A percentile compares a stretch with the other conserved stretches of the same genome.
phyloP scores from a whole-genome alignment of 1,140 invertebrate genomes.

The Camponotus floridanus region DNA sequence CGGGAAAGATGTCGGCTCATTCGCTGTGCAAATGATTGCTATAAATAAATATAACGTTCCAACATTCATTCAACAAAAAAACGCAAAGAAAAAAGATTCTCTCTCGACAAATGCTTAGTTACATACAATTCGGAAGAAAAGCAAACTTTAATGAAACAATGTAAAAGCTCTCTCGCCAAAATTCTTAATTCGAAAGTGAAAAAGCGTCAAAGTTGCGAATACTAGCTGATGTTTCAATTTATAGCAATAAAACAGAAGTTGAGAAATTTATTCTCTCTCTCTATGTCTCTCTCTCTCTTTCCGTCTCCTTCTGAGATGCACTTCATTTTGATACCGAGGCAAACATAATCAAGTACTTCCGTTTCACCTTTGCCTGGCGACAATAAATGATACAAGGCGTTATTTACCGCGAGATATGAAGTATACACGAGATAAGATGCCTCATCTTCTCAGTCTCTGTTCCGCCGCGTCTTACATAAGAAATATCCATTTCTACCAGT shows the following conservation, averaged over 20 bases:
- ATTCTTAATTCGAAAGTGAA: conserved; percentile 19
- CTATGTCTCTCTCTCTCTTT: background rate
- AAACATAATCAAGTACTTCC: conserved; percentile 72
- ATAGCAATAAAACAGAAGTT: conserved; percentile 59
- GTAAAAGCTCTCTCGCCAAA: background rate
- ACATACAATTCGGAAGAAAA: background rate
- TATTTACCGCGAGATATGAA: conserved; percentile 75
- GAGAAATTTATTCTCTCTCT: background rate
- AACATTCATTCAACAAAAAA: conserved; percentile 13
- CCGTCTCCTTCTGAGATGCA: conserved; percentile 23
- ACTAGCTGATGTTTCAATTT: conserved; percentile 20
- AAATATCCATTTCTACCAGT: conserved; percentile 60
- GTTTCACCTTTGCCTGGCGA: conserved; percentile 66
- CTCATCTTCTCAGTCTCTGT: conserved; percentile 19
- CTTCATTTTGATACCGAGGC: conserved; percentile 71
- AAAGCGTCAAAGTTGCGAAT: conserved; percentile 41
- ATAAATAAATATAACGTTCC: conserved; percentile 5
- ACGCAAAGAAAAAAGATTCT: background rate
- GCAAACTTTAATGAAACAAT: conserved; percentile 25
- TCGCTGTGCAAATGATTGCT: background rate
- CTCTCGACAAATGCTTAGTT: conserved; percentile 27
- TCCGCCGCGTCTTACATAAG: conserved; percentile 35
- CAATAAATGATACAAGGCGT: conserved; percentile 75
- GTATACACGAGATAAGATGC: conserved; percentile 68
- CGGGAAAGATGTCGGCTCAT: background rate